phyloP scores from a whole-genome alignment of 2,888 invertebrate species.

The Deilephila elpenor region DNA sequence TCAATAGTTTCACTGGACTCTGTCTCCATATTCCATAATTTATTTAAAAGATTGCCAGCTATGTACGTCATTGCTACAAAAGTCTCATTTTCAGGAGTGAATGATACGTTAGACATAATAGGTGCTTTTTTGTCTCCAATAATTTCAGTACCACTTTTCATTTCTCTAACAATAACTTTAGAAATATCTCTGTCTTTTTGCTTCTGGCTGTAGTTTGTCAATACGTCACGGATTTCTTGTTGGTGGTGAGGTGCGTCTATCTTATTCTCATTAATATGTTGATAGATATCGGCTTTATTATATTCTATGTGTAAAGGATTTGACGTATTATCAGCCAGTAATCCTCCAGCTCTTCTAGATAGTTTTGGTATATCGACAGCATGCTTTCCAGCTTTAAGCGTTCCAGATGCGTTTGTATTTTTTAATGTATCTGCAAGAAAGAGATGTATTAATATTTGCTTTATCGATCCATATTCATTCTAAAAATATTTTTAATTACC shows the following conservation, averaged over 20 bases:
- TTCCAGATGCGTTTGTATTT: conserved; percentile 61
- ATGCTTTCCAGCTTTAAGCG: conserved; percentile 61
- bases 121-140: conserved; percentile 65
- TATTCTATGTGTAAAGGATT: conserved; percentile 66
- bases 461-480: background rate
- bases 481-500: conserved; percentile 48
- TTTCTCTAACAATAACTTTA: conserved; percentile 72
- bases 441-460: background rate
- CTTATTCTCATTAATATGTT: conserved; percentile 69
- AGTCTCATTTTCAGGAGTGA: conserved; percentile 77
- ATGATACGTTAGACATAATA: conserved; percentile 73
- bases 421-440: conserved; percentile 66
- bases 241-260: conserved; percentile 58
- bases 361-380: conserved; percentile 43
- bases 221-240: conserved; percentile 51
- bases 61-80: conserved; percentile 76
- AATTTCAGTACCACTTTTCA: conserved; percentile 64
- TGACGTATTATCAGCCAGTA: conserved; percentile 50
- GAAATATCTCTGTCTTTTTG: conserved; percentile 68
- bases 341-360: conserved; percentile 54
- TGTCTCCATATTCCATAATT: conserved; percentile 76
- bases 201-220: conserved; percentile 61
- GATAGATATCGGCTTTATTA: conserved; percentile 57
- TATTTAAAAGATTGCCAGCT: conserved; percentile 76
- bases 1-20: conserved; percentile 61